These are phyloP conservation scores for Betta splendens DNA, from an alignment of 2,797 vertebrate species.

Conservation along the genomic window DNA sequence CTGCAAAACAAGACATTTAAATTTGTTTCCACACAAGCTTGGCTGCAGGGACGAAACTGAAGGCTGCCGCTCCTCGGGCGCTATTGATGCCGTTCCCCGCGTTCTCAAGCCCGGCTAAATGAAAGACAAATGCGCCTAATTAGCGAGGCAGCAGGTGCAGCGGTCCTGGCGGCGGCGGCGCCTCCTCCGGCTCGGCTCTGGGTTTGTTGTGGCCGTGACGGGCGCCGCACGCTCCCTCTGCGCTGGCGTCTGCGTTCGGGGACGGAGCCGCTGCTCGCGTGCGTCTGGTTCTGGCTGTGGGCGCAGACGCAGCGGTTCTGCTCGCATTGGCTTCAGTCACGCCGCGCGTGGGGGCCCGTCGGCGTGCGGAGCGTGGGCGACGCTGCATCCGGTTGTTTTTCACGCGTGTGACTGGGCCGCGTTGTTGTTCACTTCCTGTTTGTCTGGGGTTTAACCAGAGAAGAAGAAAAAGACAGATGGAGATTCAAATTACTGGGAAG, in stretches of 20 bases:
- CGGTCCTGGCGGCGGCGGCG: slow-evolving; percentile 66
- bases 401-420: slow-evolving; percentile 28
- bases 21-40: slow-evolving; percentile 33
- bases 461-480: slow-evolving; percentile 21
- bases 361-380: neutral
- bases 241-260: slow-evolving; percentile 33
- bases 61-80: slow-evolving; percentile 27
- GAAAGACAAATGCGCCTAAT: slow-evolving; percentile 80
- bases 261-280: slow-evolving; percentile 10
- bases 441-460: slow-evolving; percentile 46
- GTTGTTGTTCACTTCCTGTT: slow-evolving; percentile 5
- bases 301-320: too few species aligned
- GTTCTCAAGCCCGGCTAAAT: slow-evolving; percentile 74
- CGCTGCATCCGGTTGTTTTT: neutral
- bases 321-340: too few species aligned
- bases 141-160: slow-evolving; percentile 74
- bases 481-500: slow-evolving; percentile 11
- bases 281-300: too few species aligned
- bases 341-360: too few species aligned
- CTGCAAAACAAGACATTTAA: slow-evolving; percentile 2
- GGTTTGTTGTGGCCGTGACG: slow-evolving; percentile 62
- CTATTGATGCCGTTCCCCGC: slow-evolving; percentile 63
- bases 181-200: slow-evolving; percentile 67
- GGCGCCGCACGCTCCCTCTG: slow-evolving; percentile 42
- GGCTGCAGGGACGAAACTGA: slow-evolving; percentile 32